These are phyloP conservation scores for Gymnoscelis rufifasciata DNA, from an alignment of 2,888 invertebrate genomes.

Conservation along the genomic window DNA sequence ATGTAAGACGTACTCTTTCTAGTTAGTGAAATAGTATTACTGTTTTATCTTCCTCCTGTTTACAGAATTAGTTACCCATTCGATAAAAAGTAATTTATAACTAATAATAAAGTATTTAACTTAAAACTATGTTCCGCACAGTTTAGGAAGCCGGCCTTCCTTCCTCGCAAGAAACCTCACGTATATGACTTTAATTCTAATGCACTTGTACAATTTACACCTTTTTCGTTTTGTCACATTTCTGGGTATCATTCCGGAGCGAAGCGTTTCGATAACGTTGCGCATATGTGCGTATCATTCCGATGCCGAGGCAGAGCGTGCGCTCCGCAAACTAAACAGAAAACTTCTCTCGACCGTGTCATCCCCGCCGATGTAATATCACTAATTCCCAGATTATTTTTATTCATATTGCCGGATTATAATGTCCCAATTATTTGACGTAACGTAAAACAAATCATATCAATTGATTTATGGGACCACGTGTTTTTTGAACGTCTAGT, in stretches of 20 bases:
- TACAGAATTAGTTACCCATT: too few species aligned
- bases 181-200: too few species aligned
- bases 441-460: conserved; percentile 6
- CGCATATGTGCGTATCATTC: conserved; percentile 48
- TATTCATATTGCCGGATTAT: conserved; percentile 26
- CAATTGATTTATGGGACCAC: conserved; percentile 18
- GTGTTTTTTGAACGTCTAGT: conserved; percentile 14
- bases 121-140: too few species aligned
- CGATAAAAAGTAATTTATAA: too few species aligned
- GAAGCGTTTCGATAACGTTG: conserved; percentile 33
- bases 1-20: too few species aligned
- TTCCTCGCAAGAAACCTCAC: too few species aligned
- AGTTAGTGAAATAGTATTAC: too few species aligned
- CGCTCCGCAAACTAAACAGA: conserved; percentile 50
- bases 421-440: conserved; percentile 23
- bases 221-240: conserved; percentile 27
- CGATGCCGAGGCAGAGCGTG: conserved; percentile 33
- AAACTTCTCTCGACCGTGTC: conserved; percentile 39
- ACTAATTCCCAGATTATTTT: conserved; percentile 33
- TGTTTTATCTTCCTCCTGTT: too few species aligned
- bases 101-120: too few species aligned
- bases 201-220: background rate
- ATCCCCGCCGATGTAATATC: conserved; percentile 40
- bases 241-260: conserved; percentile 34
- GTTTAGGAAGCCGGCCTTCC: too few species aligned